Percentiles rank a stretch among this genome's conserved stretches.
phyloP scores from a whole-genome alignment of 2,113 vertebrate species.

The Suricata suricatta region DNA sequence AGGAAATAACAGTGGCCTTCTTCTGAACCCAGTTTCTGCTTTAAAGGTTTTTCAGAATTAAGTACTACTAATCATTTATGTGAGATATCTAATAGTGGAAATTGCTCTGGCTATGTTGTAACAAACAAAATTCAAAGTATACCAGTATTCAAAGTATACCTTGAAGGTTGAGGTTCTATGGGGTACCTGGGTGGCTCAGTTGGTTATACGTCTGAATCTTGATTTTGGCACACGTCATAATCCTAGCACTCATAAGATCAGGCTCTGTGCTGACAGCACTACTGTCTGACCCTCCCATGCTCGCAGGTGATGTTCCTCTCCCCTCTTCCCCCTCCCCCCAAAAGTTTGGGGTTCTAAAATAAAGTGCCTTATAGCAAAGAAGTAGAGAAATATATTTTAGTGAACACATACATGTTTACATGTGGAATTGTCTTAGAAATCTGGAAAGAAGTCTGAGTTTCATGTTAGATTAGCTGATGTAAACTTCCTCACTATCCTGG shows the following conservation, averaged over 20 bases:
- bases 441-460: background rate
- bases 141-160: constrained; percentile 21
- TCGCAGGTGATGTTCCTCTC: too few relatives aligned
- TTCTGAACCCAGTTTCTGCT: background rate
- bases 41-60: constrained; percentile 11
- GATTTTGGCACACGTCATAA: too few relatives aligned
- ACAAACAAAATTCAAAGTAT: constrained; percentile 40
- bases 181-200: too few relatives aligned
- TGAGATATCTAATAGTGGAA: background rate
- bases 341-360: background rate
- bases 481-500: background rate
- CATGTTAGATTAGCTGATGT: background rate
- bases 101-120: background rate
- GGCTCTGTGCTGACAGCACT: too few relatives aligned
- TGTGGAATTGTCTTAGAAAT: background rate
- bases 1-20: background rate
- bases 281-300: too few relatives aligned
- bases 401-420: background rate
- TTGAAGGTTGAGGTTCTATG: background rate
- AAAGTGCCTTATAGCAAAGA: constrained; percentile 21
- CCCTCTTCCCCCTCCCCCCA: too few relatives aligned
- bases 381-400: background rate
- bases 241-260: too few relatives aligned
- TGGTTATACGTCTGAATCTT: too few relatives aligned
- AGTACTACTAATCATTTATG: background rate